phyloP scores from a whole-genome alignment of 2,797 vertebrate genomes.

The Centropyge bicolor region DNA sequence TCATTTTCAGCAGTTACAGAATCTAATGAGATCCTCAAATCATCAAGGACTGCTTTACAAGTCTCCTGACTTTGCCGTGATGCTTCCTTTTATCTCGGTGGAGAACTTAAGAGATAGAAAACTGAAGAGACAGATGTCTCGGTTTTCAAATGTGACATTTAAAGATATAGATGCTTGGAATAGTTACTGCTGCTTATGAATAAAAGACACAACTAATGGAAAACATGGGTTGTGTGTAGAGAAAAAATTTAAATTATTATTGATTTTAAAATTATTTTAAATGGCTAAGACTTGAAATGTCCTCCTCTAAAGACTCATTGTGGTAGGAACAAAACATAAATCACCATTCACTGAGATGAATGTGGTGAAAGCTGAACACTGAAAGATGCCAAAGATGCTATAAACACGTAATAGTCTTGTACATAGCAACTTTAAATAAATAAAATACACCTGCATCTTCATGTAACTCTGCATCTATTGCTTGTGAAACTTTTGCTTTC shows the following conservation, averaged over 20 bases:
- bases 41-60: not conserved
- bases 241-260: too few relatives aligned
- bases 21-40: not conserved
- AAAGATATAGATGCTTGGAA: slow-evolving; percentile 38
- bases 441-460: slow-evolving; percentile 48
- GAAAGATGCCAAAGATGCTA: slow-evolving; percentile 13
- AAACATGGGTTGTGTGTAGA: not conserved
- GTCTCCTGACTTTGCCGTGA: not conserved
- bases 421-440: slow-evolving; percentile 10
- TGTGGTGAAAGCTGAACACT: slow-evolving; percentile 8
- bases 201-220: not conserved
- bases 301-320: not conserved
- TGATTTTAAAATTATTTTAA: too few relatives aligned
- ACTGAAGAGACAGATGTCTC: slow-evolving; percentile 26
- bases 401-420: not conserved
- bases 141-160: slow-evolving; percentile 44
- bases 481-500: slow-evolving; percentile 29
- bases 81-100: slow-evolving; percentile 5
- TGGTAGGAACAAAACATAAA: not conserved
- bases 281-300: not conserved
- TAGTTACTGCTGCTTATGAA: slow-evolving; percentile 12
- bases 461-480: slow-evolving; percentile 24
- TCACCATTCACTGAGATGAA: slow-evolving; percentile 2
- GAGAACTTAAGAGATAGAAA: slow-evolving; percentile 1
- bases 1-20: not conserved